These are phyloP conservation scores for Chionomys nivalis DNA, from an alignment of 2,113 vertebrate genomes.

Conservation along the genomic window DNA sequence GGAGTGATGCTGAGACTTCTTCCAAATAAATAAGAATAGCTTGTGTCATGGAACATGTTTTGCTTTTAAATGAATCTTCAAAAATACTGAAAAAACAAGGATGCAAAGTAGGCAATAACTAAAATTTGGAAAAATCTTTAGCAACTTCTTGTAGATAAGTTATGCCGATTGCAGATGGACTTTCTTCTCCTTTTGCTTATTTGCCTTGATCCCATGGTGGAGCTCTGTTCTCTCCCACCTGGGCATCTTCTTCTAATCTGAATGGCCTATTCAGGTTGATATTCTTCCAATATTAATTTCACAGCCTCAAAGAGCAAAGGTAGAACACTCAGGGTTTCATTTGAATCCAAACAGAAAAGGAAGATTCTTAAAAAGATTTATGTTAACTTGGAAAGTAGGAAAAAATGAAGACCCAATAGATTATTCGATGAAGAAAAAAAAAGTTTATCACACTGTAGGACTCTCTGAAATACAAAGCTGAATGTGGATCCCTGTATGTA, in stretches of 20 bases:
- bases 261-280: not conserved
- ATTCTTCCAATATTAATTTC: not conserved
- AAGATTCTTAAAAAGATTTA: slow-evolving; percentile 5
- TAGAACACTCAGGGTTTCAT: not conserved
- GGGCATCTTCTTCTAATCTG: not conserved
- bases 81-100: slow-evolving; percentile 23
- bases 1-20: not conserved
- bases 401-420: slow-evolving; percentile 1
- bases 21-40: not conserved
- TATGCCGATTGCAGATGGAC: not conserved
- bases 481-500: not conserved
- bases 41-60: not conserved
- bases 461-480: slow-evolving; percentile 32
- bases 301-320: not conserved
- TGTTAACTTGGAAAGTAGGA: slow-evolving; percentile 13
- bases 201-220: not conserved
- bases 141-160: not conserved
- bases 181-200: not conserved
- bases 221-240: not conserved
- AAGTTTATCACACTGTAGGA: not conserved
- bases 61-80: slow-evolving; percentile 29
- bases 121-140: not conserved
- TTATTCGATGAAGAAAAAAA: slow-evolving; percentile 40
- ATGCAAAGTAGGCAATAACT: not conserved
- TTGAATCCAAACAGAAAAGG: slow-evolving; percentile 18